phyloP scores from a whole-genome alignment of 2,797 vertebrate species.

The Cercopithecus petaurista region DNA sequence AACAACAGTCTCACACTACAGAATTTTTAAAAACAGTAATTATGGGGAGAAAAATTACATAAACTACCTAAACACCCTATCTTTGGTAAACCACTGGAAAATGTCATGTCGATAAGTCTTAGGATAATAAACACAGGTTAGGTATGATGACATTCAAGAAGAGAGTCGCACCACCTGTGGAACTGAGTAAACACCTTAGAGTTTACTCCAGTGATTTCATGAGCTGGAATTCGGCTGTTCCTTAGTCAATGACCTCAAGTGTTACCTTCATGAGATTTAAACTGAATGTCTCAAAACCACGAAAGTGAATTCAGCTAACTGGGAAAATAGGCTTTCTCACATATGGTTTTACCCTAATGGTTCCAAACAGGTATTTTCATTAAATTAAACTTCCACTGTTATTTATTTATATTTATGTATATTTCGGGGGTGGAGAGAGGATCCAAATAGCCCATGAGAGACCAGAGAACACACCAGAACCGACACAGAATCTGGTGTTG shows the following conservation, averaged over 20 bases:
- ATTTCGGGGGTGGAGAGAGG: fast-evolving
- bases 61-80: fast-evolving
- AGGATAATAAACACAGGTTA: too few species aligned
- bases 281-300: background rate
- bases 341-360: fast-evolving
- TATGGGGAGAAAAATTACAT: too few species aligned
- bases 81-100: background rate
- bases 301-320: fast-evolving
- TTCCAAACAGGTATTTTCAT: background rate
- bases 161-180: background rate
- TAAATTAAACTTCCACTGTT: fast-evolving
- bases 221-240: background rate
- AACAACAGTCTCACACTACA: fast-evolving
- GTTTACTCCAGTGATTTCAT: fast-evolving
- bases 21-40: background rate
- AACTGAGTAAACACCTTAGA: fast-evolving
- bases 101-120: too few species aligned
- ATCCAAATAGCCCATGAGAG: background rate
- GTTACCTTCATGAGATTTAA: background rate
- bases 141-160: fast-evolving
- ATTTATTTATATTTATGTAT: too few species aligned
- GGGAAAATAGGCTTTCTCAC: background rate
- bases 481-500: background rate
- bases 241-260: fast-evolving
- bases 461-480: fast-evolving